Base-by-base conservation (phyloP, 2,797 vertebrate species). In the Selene dorsalis region DNA sequence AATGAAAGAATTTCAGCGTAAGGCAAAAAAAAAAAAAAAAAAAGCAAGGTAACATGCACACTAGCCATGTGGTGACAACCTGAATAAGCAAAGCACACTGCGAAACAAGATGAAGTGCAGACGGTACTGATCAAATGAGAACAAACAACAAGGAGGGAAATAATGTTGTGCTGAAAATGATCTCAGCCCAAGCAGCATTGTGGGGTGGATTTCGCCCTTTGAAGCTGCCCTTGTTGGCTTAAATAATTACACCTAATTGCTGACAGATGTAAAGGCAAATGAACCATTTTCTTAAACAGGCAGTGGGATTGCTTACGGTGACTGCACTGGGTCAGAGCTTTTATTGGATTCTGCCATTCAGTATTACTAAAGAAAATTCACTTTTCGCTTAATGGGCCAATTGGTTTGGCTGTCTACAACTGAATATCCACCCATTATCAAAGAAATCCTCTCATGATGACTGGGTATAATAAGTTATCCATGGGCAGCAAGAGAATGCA, bases 231-330 rank as follows among this genome's bases (percentile, higher is more conserved):
- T 69, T 65, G 86, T 87, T 84, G 78, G 79, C 73, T 87, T 80
- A 84, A 89, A 89, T 85, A 88, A 91, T 91, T 87, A 83, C 66
- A 80, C 79, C 82, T 90, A 90, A 93, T 91, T 84, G 84, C 88
- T 82, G 85, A 92, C 89, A 92, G 91, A 92, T 91, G 91, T 86
- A 80, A 85, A 80, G 77, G 88, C 69, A 88, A 91, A 91, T 76
- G 45, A 86, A 80, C 52, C 66, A 35, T 87, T 85, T 66, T 73
- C 74, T 83, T 80, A 63, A 89, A 74, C 52, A 68, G 69, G 72
- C 62, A 70, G 73, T 72, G 64, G 35, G 65, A 80, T 43, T 68
- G 73, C n/a, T 85, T 30, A 52, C 18, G n/a, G n/a, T 26, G 85
- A 82, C 79, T 74, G 57, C 74, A 52, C 65, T 26, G 48, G 84